These are phyloP conservation scores for Sphecodes monilicornis DNA, from an alignment of 2,888 invertebrate genomes.

Conservation along the genomic window DNA sequence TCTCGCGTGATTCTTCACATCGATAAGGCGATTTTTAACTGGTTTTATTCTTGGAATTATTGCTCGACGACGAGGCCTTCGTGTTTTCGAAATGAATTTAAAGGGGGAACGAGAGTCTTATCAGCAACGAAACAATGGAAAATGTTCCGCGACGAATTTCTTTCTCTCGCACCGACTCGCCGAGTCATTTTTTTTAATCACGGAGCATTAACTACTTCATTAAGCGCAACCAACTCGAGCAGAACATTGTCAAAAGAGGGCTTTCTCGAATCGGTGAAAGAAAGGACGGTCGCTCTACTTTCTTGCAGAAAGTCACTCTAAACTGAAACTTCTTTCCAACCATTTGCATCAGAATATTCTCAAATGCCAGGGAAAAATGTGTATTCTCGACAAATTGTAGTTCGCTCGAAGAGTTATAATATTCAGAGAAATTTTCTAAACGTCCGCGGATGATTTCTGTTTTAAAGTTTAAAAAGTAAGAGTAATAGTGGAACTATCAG, in stretches of 20 bases:
- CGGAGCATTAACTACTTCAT: constrained; percentile 46
- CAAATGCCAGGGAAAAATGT: background rate
- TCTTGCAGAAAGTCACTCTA: constrained; percentile 32
- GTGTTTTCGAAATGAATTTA: background rate
- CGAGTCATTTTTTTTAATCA: constrained; percentile 28
- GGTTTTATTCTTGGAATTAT: background rate
- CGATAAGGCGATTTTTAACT: background rate
- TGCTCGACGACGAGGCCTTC: background rate
- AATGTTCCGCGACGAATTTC: constrained; percentile 12
- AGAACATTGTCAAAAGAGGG: constrained; percentile 31
- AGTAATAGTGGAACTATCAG: constrained; percentile 32
- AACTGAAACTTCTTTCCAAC: constrained; percentile 24
- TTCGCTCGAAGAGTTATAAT: background rate
- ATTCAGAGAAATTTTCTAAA: background rate
- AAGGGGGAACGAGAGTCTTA: background rate
- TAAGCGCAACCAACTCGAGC: constrained; percentile 30
- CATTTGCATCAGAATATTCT: constrained; percentile 28
- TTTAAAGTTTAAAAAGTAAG: background rate
- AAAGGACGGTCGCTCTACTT: constrained; percentile 38
- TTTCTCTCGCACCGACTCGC: background rate
- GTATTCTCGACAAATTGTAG: background rate
- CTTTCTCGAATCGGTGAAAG: constrained; percentile 29
- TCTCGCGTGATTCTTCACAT: background rate
- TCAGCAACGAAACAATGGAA: constrained; percentile 5
- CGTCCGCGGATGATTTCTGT: background rate